Percentiles rank a stretch among this genome's conserved stretches.
phyloP scores from a whole-genome alignment of 1,140 invertebrate species.

The Nylanderia fulva region DNA sequence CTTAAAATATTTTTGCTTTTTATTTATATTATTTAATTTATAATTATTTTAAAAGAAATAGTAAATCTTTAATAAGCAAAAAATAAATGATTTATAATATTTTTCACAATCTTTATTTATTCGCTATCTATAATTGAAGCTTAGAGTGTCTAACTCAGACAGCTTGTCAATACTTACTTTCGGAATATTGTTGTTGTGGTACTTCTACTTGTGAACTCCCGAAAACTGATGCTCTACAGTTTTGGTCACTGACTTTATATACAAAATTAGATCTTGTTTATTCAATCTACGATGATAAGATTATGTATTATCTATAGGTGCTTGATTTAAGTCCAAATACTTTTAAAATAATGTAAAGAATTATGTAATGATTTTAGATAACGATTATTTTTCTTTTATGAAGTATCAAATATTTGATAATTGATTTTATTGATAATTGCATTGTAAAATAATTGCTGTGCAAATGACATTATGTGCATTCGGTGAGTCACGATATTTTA shows the following conservation, averaged over 20 bases:
- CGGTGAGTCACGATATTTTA: background rate
- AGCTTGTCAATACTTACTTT: constrained; percentile 23
- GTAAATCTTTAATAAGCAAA: background rate
- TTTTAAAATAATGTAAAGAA: constrained; percentile 15
- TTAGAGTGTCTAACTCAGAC: background rate
- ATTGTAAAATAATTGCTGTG: background rate
- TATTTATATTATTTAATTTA: background rate
- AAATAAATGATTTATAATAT: background rate
- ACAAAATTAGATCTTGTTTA: constrained; percentile 41
- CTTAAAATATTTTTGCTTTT: background rate
- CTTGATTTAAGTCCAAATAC: constrained; percentile 3
- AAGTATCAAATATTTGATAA: background rate
- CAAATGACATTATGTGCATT: background rate
- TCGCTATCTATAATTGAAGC: background rate
- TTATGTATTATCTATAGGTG: constrained; percentile 31
- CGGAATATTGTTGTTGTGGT: background rate
- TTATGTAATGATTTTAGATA: constrained; percentile 15
- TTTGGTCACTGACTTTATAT: constrained; percentile 22
- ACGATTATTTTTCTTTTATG: background rate
- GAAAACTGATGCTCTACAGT: constrained; percentile 26
- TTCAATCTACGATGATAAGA: constrained; percentile 48
- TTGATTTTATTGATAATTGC: background rate
- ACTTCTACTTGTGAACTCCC: constrained; percentile 1
- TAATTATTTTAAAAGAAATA: background rate
- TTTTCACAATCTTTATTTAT: background rate